A percentile compares a stretch with the other conserved stretches of the same genome.
phyloP scores from a whole-genome alignment of 35 echinoderm and acorn worm genomes.

The Ophioderma brevispina region DNA sequence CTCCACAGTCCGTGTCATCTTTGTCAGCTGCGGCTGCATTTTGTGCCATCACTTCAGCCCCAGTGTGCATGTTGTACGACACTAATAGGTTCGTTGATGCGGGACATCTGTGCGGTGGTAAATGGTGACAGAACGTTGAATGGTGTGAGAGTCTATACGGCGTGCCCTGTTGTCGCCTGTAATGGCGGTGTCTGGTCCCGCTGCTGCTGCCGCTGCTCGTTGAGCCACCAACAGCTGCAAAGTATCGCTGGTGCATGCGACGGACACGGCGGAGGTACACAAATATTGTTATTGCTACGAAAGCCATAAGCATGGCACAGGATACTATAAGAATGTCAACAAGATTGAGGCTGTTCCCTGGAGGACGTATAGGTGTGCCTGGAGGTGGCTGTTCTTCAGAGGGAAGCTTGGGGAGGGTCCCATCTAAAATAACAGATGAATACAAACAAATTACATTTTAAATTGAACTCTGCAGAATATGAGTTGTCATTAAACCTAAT shows the following conservation, averaged over 20 bases:
- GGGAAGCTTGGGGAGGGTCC: background rate
- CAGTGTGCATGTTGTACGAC: conserved; percentile 36
- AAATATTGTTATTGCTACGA: conserved; percentile 49
- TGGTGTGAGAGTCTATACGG: conserved; percentile 57
- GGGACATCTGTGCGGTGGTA: conserved; percentile 60
- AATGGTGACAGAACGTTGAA: conserved; percentile 63
- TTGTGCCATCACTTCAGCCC: background rate
- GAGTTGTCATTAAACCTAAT: too few species aligned
- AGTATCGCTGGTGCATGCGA: conserved; percentile 53
- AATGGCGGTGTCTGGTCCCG: conserved; percentile 13
- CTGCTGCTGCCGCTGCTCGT: background rate
- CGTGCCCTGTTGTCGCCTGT: conserved; percentile 4
- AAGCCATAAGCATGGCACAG: conserved; percentile 52
- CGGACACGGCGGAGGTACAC: conserved; percentile 39
- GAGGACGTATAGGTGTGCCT: conserved; percentile 10
- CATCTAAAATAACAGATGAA: background rate
- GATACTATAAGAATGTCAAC: conserved; percentile 53
- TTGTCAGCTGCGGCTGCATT: background rate
- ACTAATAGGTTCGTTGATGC: conserved; percentile 43
- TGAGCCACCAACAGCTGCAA: conserved; percentile 20
- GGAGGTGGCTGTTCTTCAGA: background rate
- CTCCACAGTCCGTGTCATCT: conserved; percentile 6
- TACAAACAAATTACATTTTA: too few species aligned
- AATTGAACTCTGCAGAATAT: too few species aligned
- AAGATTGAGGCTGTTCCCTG: background rate